Evolutionary conservation across 2,888 invertebrate genomes (phyloP).

Genomic region (Caenorhabditis sp.): DNA sequence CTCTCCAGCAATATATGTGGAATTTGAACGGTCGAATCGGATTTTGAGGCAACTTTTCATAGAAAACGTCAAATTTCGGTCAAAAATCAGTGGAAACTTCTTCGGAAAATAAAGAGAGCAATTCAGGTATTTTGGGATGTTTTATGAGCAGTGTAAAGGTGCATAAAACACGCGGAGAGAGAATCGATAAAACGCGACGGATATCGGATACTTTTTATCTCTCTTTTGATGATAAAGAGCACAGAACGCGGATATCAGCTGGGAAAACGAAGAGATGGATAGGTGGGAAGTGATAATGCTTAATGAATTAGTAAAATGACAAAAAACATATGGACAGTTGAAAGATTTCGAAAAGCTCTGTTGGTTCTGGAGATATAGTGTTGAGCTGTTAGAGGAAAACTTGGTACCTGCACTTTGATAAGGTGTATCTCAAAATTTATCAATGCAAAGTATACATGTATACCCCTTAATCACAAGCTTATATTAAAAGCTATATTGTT

Average conservation of each 20-base stretch:
- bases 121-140: neutral
- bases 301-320: no score
- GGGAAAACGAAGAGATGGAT: neutral
- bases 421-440: no score
- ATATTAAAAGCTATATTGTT: no score
- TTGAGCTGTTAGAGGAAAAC: no score
- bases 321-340: no score
- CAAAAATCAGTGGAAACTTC: no score
- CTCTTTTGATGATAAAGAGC: neutral
- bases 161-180: neutral
- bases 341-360: no score
- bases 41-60: neutral
- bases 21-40: neutral
- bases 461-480: no score
- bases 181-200: neutral
- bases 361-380: no score
- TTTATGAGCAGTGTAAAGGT: slow-evolving; percentile 3
- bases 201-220: slow-evolving; percentile 4
- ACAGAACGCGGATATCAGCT: neutral
- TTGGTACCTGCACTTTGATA: no score
- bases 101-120: neutral
- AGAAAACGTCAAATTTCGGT: neutral
- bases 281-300: neutral
- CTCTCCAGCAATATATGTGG: neutral
- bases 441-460: no score